Percentiles rank a stretch among this genome's conserved stretches.
Conservation (phyloP, 2,113 vertebrate species). For the Alligator mississippiensis region DNA sequence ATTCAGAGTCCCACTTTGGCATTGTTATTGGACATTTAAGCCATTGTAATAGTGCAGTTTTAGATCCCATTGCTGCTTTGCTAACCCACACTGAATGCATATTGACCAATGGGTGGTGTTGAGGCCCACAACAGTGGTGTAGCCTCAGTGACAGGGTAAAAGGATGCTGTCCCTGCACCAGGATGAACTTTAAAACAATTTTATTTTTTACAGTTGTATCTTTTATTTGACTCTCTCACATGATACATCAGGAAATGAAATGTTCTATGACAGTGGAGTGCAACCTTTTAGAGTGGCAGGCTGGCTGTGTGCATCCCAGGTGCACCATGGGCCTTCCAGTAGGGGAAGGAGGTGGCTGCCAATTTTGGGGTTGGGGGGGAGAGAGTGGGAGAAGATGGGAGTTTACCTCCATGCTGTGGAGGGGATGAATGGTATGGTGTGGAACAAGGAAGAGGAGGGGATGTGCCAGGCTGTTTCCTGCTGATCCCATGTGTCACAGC, state of each 20-base stretch:
- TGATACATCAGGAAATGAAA: not conserved
- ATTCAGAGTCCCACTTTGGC: accelerated
- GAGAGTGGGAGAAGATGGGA: too few relatives aligned
- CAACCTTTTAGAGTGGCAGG: too few relatives aligned
- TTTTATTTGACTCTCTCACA: not conserved
- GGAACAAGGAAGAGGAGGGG: too few relatives aligned
- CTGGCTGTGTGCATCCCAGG: too few relatives aligned
- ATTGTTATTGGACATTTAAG: not conserved
- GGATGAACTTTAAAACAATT: not conserved
- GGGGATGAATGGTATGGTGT: too few relatives aligned
- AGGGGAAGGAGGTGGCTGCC: too few relatives aligned
- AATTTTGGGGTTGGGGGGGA: too few relatives aligned
- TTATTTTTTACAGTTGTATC: not conserved
- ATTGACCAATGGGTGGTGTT: not conserved
- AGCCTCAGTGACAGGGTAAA: not conserved
- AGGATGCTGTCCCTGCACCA: not conserved
- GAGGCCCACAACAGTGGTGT: not conserved
- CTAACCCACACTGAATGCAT: conserved; percentile 1
- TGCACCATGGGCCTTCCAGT: too few relatives aligned
- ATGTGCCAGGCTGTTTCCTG: too few relatives aligned
- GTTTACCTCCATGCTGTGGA: too few relatives aligned
- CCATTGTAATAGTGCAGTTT: conserved; percentile 5
- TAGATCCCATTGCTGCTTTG: conserved; percentile 30
- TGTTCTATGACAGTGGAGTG: not conserved
- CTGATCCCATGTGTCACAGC: too few relatives aligned